These are phyloP conservation scores for Cotesia glomerata DNA, from an alignment of 1,140 invertebrate species.

Conservation along the genomic window DNA sequence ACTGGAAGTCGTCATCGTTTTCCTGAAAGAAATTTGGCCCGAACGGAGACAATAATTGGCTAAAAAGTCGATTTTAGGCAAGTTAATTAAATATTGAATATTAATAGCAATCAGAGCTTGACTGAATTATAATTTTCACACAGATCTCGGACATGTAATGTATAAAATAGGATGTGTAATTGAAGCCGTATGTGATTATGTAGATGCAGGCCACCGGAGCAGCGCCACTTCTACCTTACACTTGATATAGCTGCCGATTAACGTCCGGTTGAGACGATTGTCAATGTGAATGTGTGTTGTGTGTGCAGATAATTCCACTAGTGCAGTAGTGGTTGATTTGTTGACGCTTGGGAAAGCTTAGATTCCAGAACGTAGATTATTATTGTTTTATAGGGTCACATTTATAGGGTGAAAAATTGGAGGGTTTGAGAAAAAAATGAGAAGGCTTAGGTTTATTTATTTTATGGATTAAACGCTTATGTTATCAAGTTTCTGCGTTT, in stretches of 20 bases:
- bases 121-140: constrained; percentile 34
- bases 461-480: neutral
- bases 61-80: neutral
- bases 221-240: constrained; percentile 11
- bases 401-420: too few relatives aligned
- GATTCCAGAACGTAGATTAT: too few relatives aligned
- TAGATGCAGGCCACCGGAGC: constrained; percentile 51
- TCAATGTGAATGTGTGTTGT: too few relatives aligned
- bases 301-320: too few relatives aligned
- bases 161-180: too few relatives aligned
- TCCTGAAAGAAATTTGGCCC: too few relatives aligned
- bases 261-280: constrained; percentile 1
- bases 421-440: neutral
- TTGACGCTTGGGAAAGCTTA: too few relatives aligned
- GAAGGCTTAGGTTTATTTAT: neutral
- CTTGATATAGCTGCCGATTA: constrained; percentile 2
- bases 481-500: neutral
- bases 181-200: constrained; percentile 25
- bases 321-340: too few relatives aligned
- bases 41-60: neutral
- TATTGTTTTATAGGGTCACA: too few relatives aligned
- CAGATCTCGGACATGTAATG: constrained; percentile 14
- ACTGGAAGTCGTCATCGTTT: too few relatives aligned
- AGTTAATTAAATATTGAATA: neutral
- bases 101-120: constrained; percentile 43